Conservation (phyloP, 1,140 invertebrate species). For the Plectrocnemia conspersa region DNA sequence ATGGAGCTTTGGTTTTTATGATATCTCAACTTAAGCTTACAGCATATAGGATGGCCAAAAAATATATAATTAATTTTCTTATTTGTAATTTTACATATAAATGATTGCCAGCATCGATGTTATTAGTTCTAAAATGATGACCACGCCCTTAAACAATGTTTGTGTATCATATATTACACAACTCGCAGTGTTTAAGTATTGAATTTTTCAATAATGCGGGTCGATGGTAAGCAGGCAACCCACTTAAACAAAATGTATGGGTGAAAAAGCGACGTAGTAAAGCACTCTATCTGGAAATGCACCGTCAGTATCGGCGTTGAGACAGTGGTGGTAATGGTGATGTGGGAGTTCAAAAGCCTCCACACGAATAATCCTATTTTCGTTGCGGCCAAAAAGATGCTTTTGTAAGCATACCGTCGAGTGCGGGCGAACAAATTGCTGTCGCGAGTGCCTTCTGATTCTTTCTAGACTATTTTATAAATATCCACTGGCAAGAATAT, state of each 20-base stretch:
- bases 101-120: no score
- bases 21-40: no score
- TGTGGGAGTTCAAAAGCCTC: neutral
- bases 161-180: no score
- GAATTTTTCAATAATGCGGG: constrained; percentile 4
- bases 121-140: no score
- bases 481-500: no score
- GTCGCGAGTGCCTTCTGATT: constrained; percentile 19
- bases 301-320: constrained; percentile 17
- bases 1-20: no score
- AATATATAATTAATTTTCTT: no score
- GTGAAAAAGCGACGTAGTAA: constrained; percentile 22
- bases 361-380: constrained; percentile 27
- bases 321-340: neutral
- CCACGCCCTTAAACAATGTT: no score
- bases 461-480: no score
- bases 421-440: constrained; percentile 25
- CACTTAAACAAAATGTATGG: constrained; percentile 16
- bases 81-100: no score
- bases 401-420: constrained; percentile 30
- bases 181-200: no score
- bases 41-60: no score
- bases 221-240: neutral
- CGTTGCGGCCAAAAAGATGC: constrained; percentile 25
- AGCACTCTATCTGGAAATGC: constrained; percentile 29